Evolutionary conservation across 2,888 invertebrate genomes (phyloP).

Genomic region (Pseudococcus jackbeardsleyi): DNA sequence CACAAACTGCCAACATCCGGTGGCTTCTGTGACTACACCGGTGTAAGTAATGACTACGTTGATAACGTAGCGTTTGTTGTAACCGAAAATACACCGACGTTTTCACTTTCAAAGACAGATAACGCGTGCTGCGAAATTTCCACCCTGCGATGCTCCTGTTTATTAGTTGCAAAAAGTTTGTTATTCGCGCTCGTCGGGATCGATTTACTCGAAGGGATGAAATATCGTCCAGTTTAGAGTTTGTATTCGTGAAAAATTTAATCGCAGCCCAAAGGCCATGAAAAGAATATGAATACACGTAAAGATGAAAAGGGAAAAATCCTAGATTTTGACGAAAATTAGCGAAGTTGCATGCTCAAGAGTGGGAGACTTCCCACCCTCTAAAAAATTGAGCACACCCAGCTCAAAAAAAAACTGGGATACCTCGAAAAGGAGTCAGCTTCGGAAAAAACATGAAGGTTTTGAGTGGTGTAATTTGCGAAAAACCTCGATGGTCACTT

Average conservation of each 20-base stretch:
- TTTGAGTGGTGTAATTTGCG: too few relatives aligned
- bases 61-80: conserved; percentile 22
- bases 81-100: not conserved
- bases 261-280: too few relatives aligned
- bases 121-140: conserved; percentile 6
- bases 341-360: too few relatives aligned
- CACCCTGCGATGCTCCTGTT: not conserved
- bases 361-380: too few relatives aligned
- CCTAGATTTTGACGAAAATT: too few relatives aligned
- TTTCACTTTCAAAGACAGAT: conserved; percentile 55
- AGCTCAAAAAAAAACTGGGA: too few relatives aligned
- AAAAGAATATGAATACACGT: too few relatives aligned
- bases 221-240: not conserved
- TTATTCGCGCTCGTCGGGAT: not conserved
- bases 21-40: conserved; percentile 52
- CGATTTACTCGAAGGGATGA: not conserved
- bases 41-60: conserved; percentile 54
- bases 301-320: too few relatives aligned
- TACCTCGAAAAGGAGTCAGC: too few relatives aligned
- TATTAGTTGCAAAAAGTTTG: conserved; percentile 28
- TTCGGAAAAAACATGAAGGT: too few relatives aligned
- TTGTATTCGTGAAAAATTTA: not conserved
- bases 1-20: conserved; percentile 53
- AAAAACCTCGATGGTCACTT: too few relatives aligned
- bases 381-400: too few relatives aligned